Conservation (phyloP, 37 sponge, comb jelly and placozoan species). For the Chondrilla cf. caribensis region DNA sequence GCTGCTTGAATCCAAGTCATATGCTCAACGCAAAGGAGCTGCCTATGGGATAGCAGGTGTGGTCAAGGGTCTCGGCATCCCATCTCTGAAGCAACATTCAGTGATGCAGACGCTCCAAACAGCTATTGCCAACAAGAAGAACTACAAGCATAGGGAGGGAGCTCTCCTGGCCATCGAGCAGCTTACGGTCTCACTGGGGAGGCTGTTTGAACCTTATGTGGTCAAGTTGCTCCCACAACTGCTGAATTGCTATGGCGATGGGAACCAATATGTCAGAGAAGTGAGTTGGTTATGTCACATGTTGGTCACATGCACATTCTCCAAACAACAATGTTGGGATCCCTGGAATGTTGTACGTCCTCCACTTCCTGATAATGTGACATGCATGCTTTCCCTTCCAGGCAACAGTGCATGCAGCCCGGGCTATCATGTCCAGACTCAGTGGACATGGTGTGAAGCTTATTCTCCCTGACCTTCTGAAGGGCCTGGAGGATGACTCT, state of each 20-base stretch:
- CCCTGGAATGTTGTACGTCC: too few species aligned
- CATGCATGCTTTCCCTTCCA: too few species aligned
- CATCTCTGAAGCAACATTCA: slow-evolving; percentile 80
- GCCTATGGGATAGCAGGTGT: slow-evolving; percentile 99
- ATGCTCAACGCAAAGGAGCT: slow-evolving; percentile 88
- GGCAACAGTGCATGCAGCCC: slow-evolving; percentile 88
- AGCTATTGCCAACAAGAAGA: slow-evolving; percentile 95
- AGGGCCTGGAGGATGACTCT: slow-evolving; percentile 91
- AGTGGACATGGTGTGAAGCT: slow-evolving; percentile 98
- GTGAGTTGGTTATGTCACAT: slow-evolving; percentile 13
- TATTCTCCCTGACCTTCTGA: slow-evolving; percentile 90
- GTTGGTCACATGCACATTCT: too few species aligned
- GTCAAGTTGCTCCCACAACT: slow-evolving; percentile 92
- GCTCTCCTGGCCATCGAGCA: slow-evolving; percentile 93
- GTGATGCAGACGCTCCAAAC: slow-evolving; percentile 81
- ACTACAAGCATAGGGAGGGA: slow-evolving; percentile 87
- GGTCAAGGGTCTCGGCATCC: slow-evolving; percentile 96
- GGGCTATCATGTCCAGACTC: slow-evolving; percentile 90
- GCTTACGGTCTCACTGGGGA: slow-evolving; percentile 87
- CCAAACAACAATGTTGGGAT: too few species aligned
- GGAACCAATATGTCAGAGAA: slow-evolving; percentile 95
- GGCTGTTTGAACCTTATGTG: slow-evolving; percentile 97
- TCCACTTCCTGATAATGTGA: too few species aligned
- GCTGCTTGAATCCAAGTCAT: slow-evolving; percentile 80
- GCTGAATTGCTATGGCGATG: slow-evolving; percentile 94